A percentile compares a stretch with the other conserved stretches of the same genome.
Conservation (phyloP, 2,888 invertebrate genomes). For the Calephelis perditalis region DNA sequence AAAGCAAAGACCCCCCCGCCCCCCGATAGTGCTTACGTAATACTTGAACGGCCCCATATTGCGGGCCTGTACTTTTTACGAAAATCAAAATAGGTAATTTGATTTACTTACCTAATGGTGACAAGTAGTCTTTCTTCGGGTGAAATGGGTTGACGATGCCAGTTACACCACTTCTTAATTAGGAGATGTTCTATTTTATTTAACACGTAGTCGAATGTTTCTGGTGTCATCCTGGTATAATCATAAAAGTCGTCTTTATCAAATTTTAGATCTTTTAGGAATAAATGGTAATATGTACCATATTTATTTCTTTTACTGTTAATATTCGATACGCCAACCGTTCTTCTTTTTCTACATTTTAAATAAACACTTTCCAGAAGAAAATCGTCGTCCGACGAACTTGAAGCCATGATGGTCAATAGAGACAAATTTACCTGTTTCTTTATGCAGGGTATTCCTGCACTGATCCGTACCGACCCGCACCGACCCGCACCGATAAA, state of each 20-base stretch:
- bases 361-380: conserved; percentile 4
- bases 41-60: no score
- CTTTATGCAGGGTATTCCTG: not conserved
- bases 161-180: conserved; percentile 10
- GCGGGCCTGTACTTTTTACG: conserved; percentile 6
- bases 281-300: conserved; percentile 9
- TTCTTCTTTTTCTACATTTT: conserved; percentile 12
- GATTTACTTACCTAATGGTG: conserved; percentile 6
- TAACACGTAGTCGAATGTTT: not conserved
- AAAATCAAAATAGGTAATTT: conserved; percentile 5
- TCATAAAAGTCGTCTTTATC: not conserved
- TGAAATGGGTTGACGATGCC: conserved; percentile 6
- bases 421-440: conserved; percentile 11
- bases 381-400: conserved; percentile 14
- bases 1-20: no score
- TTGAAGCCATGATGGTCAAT: conserved; percentile 7
- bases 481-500: conserved; percentile 1
- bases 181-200: conserved; percentile 5
- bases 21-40: no score
- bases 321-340: conserved; percentile 7
- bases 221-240: conserved; percentile 5
- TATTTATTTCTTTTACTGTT: conserved; percentile 13
- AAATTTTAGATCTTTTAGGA: conserved; percentile 1
- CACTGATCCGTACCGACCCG: conserved; percentile 12
- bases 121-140: conserved; percentile 1